Evolutionary conservation across 2,797 vertebrate species (phyloP).

Genomic region (Anas acuta): DNA sequence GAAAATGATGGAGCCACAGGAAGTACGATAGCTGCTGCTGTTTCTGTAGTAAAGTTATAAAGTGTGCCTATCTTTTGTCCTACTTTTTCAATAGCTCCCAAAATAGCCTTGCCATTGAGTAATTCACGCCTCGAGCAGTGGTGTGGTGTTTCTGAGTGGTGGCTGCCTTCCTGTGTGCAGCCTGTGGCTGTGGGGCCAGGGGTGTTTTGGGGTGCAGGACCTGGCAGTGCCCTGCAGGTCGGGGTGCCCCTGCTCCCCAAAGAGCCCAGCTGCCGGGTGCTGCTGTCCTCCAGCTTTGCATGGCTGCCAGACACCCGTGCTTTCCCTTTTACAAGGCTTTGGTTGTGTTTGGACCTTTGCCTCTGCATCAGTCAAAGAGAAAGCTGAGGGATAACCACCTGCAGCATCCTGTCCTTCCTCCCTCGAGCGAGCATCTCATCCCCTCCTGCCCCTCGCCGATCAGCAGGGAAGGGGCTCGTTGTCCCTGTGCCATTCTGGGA

Average conservation of each 20-base stretch:
- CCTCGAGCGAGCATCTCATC: fast-evolving
- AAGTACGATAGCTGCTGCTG: not conserved
- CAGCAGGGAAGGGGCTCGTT: not conserved
- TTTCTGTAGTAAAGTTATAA: not conserved
- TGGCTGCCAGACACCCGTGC: not conserved
- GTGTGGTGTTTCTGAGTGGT: not conserved
- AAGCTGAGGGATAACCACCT: not conserved
- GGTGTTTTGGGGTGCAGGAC: not conserved
- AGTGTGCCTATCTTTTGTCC: not conserved
- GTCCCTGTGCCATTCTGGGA: not conserved
- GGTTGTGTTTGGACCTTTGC: not conserved
- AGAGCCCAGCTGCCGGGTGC: not conserved
- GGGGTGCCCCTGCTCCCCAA: not conserved
- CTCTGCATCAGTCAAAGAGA: not conserved
- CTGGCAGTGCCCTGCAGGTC: not conserved
- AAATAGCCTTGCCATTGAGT: not conserved
- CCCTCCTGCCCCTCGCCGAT: not conserved
- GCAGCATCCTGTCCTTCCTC: not conserved
- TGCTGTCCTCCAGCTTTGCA: not conserved
- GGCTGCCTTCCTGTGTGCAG: not conserved
- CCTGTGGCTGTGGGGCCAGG: not conserved
- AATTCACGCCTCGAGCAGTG: not conserved
- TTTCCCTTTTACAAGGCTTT: not conserved
- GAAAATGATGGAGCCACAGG: not conserved
- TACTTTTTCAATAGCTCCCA: not conserved